Percentiles rank a stretch among this genome's conserved stretches.
Conservation (phyloP, 35 echinoderm and acorn worm species). For the Amphiura filiformis region DNA sequence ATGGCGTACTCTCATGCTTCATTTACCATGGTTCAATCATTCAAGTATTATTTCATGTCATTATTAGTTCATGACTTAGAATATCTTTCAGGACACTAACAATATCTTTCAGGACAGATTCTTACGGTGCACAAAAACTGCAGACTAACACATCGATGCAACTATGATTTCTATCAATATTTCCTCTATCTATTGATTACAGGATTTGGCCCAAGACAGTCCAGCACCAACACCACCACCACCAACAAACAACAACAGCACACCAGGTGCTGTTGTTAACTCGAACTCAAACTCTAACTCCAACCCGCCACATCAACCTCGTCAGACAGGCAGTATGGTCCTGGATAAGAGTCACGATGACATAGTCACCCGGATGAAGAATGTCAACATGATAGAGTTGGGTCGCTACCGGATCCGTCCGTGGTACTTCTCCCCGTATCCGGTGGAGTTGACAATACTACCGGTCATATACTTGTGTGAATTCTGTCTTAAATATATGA, state of each 20-base stretch:
- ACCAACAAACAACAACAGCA: too few species aligned
- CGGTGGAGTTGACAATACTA: conserved; percentile 71
- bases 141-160: too few species aligned
- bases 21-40: too few species aligned
- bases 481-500: conserved; percentile 97
- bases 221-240: too few species aligned
- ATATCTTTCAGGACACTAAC: too few species aligned
- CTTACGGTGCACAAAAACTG: too few species aligned
- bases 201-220: not conserved
- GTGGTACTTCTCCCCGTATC: conserved; percentile 93
- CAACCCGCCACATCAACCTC: conserved; percentile 31
- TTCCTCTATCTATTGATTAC: not conserved
- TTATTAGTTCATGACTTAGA: too few species aligned
- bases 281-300: not conserved
- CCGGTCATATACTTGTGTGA: conserved; percentile 94
- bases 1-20: too few species aligned
- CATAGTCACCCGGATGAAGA: conserved; percentile 90
- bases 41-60: too few species aligned
- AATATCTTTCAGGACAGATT: too few species aligned
- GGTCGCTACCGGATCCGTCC: conserved; percentile 89
- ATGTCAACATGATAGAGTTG: conserved; percentile 87
- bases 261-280: not conserved
- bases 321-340: conserved; percentile 92
- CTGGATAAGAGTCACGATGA: conserved; percentile 92
- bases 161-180: too few species aligned